Evolutionary conservation across 2,888 invertebrate genomes (phyloP).

Genomic region (Drosophila conformis): DNA sequence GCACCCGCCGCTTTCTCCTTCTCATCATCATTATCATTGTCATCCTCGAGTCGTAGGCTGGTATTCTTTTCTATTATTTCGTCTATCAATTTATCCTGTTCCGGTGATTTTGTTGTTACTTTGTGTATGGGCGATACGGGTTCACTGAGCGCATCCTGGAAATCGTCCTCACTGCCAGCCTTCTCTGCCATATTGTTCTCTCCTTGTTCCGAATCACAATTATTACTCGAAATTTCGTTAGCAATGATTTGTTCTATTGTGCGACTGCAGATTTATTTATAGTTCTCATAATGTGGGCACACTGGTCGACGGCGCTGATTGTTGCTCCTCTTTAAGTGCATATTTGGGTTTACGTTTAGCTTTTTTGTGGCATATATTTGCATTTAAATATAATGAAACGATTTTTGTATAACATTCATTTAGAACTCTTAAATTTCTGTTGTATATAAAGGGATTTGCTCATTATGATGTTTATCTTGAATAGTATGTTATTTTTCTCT

Average conservation of each 20-base stretch:
- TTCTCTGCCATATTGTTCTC: conserved; percentile 52
- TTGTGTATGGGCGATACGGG: conserved; percentile 18
- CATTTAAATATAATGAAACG: not conserved
- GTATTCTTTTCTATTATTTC: conserved; percentile 77
- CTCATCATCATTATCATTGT: conserved; percentile 9
- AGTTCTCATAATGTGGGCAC: conserved; percentile 11
- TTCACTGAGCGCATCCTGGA: conserved; percentile 78
- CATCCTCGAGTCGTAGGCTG: conserved; percentile 66
- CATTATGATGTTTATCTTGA: not conserved
- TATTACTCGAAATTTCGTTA: conserved; percentile 46
- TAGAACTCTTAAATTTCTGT: not conserved
- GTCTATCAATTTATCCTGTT: conserved; percentile 71
- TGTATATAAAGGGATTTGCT: not conserved
- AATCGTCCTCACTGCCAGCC: conserved; percentile 80
- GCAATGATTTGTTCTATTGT: conserved; percentile 50
- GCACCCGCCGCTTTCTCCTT: conserved; percentile 9
- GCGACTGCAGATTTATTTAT: conserved; percentile 19
- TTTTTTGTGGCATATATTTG: not conserved
- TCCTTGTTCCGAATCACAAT: conserved; percentile 10
- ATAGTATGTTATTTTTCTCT: not conserved
- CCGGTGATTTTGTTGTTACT: conserved; percentile 13
- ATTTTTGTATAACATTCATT: not conserved
- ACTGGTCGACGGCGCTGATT: conserved; percentile 1
- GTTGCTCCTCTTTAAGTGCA: not conserved
- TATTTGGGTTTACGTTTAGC: not conserved